Evolutionary conservation across 1,140 invertebrate genomes (phyloP), one percentile per base, ranked within the genome.

Genomic region (Lepidurus arcticus): DNA sequence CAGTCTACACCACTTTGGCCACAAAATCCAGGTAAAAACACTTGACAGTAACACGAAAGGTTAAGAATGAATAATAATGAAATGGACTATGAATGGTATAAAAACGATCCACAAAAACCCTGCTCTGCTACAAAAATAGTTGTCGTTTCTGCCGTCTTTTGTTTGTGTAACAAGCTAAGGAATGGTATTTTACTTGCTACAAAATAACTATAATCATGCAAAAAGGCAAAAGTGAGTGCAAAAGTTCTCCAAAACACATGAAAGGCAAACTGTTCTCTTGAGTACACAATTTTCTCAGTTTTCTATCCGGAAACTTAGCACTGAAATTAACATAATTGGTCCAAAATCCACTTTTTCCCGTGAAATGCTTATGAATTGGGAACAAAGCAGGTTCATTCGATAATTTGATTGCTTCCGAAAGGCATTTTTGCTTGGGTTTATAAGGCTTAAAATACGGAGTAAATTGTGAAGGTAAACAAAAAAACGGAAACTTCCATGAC

Each of bases 111-210:
- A 13, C n/a, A 65, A 21, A 65, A 65, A 7, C 21, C 53, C 16
- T 65, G 53, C 53, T n/a, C 53, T 65, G 53, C 53, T 65, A 65
- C 16, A 65, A 65, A 47, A 47, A 47, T 47, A 47, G 16, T 47
- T 65, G 21, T 13, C 53, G 34, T 21, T 65, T 65, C 3, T 7
- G 13, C 21, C 21, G 7, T n/a, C 21, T 65, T 65, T 65, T 47
- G 13, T 7, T n/a, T 13, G 53, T 13, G 7, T 13, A 9, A 65
- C 16, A 16, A 16, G 8, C 1, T 65, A 16, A 65, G 21, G 53
- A 11, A 13, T 13, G 6, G 53, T 65, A 3, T 65, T n/a, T 65
- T 65, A 21, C 53, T 65, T 65, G 13, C 16, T 65, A 65, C 53
- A 7, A 34, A 34, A 34, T 4, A 34, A 65, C n/a, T 65, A 21